phyloP scores from a whole-genome alignment of 2,113 vertebrate species.

The Cairina moschata region DNA sequence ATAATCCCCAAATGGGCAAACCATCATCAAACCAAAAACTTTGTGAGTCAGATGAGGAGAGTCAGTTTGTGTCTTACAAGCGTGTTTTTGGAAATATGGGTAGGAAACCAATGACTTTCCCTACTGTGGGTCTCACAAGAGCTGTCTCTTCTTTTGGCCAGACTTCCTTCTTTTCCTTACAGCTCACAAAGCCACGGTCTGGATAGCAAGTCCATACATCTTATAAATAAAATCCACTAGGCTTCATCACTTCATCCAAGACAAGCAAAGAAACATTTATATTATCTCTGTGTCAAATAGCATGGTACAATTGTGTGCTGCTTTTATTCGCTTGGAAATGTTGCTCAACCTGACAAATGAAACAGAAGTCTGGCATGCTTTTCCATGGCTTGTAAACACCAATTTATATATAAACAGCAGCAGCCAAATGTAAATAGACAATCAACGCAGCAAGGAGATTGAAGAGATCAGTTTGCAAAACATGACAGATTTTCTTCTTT shows the following conservation, averaged over 20 bases:
- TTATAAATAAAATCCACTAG: background rate
- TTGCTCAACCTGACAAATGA: conserved; percentile 61
- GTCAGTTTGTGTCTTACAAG: background rate
- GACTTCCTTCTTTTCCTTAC: background rate
- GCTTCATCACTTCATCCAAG: conserved; percentile 9
- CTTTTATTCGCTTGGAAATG: conserved; percentile 58
- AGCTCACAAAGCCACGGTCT: background rate
- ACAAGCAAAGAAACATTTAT: conserved; percentile 31
- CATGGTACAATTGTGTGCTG: background rate
- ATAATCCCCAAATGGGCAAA: background rate
- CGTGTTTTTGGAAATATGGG: background rate
- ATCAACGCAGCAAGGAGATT: conserved; percentile 37
- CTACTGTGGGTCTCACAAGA: background rate
- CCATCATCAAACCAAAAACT: background rate
- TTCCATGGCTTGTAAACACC: conserved; percentile 54
- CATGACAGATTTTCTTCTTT: conserved; percentile 43
- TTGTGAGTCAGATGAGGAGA: background rate
- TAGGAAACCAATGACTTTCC: background rate
- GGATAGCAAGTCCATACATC: background rate
- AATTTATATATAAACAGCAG: conserved; percentile 59
- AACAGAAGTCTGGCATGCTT: conserved; percentile 63
- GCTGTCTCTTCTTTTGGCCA: background rate
- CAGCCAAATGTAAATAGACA: conserved; percentile 56
- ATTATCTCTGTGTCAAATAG: conserved; percentile 12
- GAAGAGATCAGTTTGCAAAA: conserved; percentile 53